phyloP scores from a whole-genome alignment of 2,888 invertebrate species.

The Habroteleia sp. region DNA sequence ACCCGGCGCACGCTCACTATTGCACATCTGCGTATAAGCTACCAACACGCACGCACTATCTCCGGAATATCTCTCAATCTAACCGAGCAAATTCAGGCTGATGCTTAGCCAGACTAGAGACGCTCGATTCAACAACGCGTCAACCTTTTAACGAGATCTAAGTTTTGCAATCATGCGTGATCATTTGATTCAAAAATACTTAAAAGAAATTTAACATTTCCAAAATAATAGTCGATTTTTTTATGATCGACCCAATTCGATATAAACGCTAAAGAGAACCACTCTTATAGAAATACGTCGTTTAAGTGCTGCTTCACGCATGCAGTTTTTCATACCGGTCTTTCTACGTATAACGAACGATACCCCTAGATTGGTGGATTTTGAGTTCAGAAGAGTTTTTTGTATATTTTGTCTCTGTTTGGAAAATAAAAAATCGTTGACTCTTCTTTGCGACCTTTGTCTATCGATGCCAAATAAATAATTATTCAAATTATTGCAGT shows the following conservation, averaged over 20 bases:
- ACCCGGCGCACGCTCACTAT: slow-evolving; percentile 68
- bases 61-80: slow-evolving; percentile 80
- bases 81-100: slow-evolving; percentile 77
- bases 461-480: too few species aligned
- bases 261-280: slow-evolving; percentile 53
- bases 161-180: too few species aligned
- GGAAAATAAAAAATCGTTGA: too few species aligned
- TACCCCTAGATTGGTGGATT: slow-evolving; percentile 42
- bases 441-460: too few species aligned
- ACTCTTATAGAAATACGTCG: slow-evolving; percentile 57
- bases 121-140: slow-evolving; percentile 23
- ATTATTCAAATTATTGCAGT: too few species aligned
- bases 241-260: slow-evolving; percentile 27
- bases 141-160: slow-evolving; percentile 46
- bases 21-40: slow-evolving; percentile 53
- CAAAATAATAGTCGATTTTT: slow-evolving; percentile 45
- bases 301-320: slow-evolving; percentile 62
- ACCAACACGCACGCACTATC: slow-evolving; percentile 69
- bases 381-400: too few species aligned
- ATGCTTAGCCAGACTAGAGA: slow-evolving; percentile 68
- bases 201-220: slow-evolving; percentile 35
- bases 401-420: too few species aligned
- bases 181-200: too few species aligned
- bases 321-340: slow-evolving; percentile 51
- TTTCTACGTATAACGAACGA: slow-evolving; percentile 55